A percentile compares a stretch with the other conserved stretches of the same genome.
Evolutionary conservation across 2,797 vertebrate genomes (phyloP).

Genomic region (Onychomys torridus): DNA sequence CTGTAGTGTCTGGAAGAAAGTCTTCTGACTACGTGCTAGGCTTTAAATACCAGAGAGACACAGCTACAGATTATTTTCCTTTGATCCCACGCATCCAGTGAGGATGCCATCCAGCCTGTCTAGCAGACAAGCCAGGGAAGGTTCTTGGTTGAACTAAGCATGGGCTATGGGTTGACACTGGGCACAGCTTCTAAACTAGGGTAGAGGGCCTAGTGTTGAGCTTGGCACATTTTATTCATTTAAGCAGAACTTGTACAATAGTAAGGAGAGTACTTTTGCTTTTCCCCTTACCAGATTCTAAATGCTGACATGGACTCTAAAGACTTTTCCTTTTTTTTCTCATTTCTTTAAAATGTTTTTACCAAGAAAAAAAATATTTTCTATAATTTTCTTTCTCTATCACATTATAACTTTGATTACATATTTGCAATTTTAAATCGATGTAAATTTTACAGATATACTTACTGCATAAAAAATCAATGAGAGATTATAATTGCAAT

Average conservation of each 20-base stretch:
- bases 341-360: neutral
- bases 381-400: constrained; percentile 46
- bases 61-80: neutral
- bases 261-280: neutral
- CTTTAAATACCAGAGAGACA: neutral
- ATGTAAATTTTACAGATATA: constrained; percentile 33
- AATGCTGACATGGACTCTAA: neutral
- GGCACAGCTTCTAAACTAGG: neutral
- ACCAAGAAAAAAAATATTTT: constrained; percentile 45
- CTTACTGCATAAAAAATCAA: constrained; percentile 41
- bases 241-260: neutral
- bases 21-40: neutral
- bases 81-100: neutral
- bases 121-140: neutral
- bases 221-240: neutral
- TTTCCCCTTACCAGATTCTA: constrained; percentile 45
- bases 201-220: neutral
- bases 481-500: constrained; percentile 43
- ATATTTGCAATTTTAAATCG: constrained; percentile 29
- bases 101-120: neutral
- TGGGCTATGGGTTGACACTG: neutral
- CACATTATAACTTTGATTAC: constrained; percentile 50
- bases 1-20: neutral
- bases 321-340: neutral
- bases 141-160: neutral